Percentiles rank a stretch among this genome's conserved stretches.
Evolutionary conservation across 92 coral and sea anemone genomes (phyloP).

Genomic region (Heteractis magnifica): DNA sequence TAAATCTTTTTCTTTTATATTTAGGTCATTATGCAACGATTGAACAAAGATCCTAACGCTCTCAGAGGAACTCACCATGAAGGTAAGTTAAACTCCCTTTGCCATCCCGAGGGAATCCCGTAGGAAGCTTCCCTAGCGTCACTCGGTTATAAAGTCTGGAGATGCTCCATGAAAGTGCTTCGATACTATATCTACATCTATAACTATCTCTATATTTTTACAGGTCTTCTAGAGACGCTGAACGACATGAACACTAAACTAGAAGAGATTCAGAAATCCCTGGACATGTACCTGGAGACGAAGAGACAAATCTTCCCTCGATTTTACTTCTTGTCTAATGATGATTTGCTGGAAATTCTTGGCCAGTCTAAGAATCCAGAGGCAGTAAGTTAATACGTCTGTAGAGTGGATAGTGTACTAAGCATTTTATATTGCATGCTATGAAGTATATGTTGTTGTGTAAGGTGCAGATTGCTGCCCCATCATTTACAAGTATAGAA

Average conservation of each 20-base stretch:
- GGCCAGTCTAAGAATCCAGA: slow-evolving; percentile 99
- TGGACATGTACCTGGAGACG: slow-evolving; percentile 97
- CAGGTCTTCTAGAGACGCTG: slow-evolving; percentile 90
- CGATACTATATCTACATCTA: neutral
- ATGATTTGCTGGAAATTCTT: slow-evolving; percentile 94
- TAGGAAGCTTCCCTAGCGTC: neutral
- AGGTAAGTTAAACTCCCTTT: slow-evolving; percentile 39
- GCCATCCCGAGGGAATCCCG: slow-evolving; percentile 4
- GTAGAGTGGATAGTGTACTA: neutral
- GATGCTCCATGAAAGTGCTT: neutral
- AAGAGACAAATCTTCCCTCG: slow-evolving; percentile 98
- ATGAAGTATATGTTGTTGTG: no score
- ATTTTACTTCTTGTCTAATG: slow-evolving; percentile 96
- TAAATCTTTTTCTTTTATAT: neutral
- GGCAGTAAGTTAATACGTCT: slow-evolving; percentile 67
- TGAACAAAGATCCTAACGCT: slow-evolving; percentile 93
- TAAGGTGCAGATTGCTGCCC: no score
- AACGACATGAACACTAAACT: slow-evolving; percentile 97
- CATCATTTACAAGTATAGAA: no score
- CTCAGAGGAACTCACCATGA: slow-evolving; percentile 89
- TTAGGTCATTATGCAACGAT: slow-evolving; percentile 94
- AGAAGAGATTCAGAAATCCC: slow-evolving; percentile 96
- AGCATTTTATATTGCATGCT: no score
- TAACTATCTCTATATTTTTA: neutral
- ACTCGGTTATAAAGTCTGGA: neutral